Percentiles rank a stretch among this genome's conserved stretches.
phyloP scores from a whole-genome alignment of 2,113 vertebrate species.

The Bubo scandiacus region DNA sequence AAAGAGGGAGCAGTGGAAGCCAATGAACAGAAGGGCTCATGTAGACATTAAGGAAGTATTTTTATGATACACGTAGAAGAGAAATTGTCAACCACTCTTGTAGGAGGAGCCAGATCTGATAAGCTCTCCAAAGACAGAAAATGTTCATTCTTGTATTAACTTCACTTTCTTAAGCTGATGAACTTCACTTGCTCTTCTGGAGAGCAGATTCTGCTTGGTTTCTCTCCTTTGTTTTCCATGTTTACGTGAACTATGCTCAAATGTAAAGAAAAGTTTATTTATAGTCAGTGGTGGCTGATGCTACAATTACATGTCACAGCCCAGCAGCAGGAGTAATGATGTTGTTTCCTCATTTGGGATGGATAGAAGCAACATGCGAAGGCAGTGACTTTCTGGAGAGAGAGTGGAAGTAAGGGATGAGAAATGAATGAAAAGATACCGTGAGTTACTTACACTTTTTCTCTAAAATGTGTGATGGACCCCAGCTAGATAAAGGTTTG shows the following conservation, averaged over 20 bases:
- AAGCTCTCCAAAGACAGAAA: neutral
- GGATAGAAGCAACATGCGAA: fast-evolving
- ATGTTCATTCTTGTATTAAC: neutral
- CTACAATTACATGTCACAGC: neutral
- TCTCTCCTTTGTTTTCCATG: neutral
- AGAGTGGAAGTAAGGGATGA: neutral
- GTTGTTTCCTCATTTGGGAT: neutral
- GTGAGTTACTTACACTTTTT: neutral
- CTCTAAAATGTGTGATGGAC: neutral
- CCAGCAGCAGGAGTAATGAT: neutral
- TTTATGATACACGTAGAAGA: neutral
- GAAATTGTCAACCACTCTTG: neutral
- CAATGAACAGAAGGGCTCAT: neutral
- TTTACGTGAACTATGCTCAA: neutral
- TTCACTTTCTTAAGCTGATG: neutral
- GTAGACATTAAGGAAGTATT: neutral
- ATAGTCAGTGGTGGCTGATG: neutral
- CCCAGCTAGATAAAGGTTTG: neutral
- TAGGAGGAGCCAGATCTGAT: neutral
- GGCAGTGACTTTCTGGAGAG: neutral
- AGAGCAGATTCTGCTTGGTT: neutral
- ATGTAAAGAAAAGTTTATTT: neutral
- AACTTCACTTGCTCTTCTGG: neutral
- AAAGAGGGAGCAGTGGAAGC: neutral
- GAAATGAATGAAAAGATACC: neutral